Percentiles rank a stretch among this genome's conserved stretches.
Evolutionary conservation across 2,797 vertebrate genomes (phyloP).

Genomic region (Discoglossus pictus): DNA sequence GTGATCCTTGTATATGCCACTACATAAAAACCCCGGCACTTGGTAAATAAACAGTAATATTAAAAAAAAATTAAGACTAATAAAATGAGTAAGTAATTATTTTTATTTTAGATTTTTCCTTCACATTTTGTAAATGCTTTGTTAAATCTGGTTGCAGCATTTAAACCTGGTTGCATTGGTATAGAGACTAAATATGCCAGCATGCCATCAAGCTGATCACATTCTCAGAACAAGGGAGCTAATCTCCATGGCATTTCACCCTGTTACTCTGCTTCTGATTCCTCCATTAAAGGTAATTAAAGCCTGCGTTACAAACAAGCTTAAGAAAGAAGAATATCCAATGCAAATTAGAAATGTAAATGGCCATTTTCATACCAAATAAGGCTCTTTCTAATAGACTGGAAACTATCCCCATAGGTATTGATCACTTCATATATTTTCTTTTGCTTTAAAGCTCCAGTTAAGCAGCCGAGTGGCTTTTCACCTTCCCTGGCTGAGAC

Average conservation of each 20-base stretch:
- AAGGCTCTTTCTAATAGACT: conserved; percentile 66
- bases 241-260: conserved; percentile 49
- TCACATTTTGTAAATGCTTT: no score
- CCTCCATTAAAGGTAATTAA: conserved; percentile 60
- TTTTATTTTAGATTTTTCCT: no score
- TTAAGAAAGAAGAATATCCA: conserved; percentile 60
- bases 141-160: no score
- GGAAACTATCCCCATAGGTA: conserved; percentile 66
- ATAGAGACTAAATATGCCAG: no score
- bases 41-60: no score
- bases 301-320: conserved; percentile 59
- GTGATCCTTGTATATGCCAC: no score
- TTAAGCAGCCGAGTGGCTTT: conserved; percentile 67
- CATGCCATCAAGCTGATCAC: conserved; percentile 3
- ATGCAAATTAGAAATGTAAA: conserved; percentile 70
- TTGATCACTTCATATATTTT: conserved; percentile 62
- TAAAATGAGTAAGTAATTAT: no score
- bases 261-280: conserved; percentile 50
- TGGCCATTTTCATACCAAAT: conserved; percentile 64
- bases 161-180: no score
- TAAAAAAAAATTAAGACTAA: no score
- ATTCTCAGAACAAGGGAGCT: background rate
- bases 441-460: conserved; percentile 52
- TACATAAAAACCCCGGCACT: no score
- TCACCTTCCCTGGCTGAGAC: conserved; percentile 66